Conservation (phyloP, 2,888 invertebrate species). For the Hydroisotoma schaefferi region DNA sequence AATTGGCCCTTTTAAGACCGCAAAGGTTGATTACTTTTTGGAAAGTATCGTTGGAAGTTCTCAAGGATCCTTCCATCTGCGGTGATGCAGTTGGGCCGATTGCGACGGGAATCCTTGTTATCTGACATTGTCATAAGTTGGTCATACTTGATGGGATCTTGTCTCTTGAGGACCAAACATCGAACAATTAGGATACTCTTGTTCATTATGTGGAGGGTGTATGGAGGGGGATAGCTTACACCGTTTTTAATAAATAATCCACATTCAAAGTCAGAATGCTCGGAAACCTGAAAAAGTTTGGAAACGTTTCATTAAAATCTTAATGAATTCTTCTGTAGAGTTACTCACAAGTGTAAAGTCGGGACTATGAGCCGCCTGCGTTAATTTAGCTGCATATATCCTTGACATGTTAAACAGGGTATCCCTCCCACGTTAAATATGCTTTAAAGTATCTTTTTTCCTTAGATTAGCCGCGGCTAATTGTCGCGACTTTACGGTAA, state of each 20-base stretch:
- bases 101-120: slow-evolving; percentile 25
- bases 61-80: slow-evolving; percentile 36
- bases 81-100: slow-evolving; percentile 31
- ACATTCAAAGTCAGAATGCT: slow-evolving; percentile 38
- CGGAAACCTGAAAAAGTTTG: slow-evolving; percentile 19
- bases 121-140: slow-evolving; percentile 37
- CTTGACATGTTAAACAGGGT: no score
- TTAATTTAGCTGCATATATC: no score
- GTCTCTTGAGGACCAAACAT: slow-evolving; percentile 29
- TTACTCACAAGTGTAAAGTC: no score
- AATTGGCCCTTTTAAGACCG: slow-evolving; percentile 5
- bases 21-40: not conserved
- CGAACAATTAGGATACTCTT: slow-evolving; percentile 38
- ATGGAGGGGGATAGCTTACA: slow-evolving; percentile 35
- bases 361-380: no score
- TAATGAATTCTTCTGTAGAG: no score
- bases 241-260: slow-evolving; percentile 27
- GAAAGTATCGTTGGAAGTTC: slow-evolving; percentile 29
- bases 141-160: slow-evolving; percentile 23
- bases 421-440: no score
- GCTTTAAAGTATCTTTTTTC: no score
- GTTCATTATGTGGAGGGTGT: slow-evolving; percentile 21
- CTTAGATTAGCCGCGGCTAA: no score
- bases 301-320: no score
- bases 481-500: no score